A percentile compares a stretch with the other conserved stretches of the same genome.
Evolutionary conservation across 2,113 vertebrate species (phyloP).

Genomic region (Microcebus murinus): DNA sequence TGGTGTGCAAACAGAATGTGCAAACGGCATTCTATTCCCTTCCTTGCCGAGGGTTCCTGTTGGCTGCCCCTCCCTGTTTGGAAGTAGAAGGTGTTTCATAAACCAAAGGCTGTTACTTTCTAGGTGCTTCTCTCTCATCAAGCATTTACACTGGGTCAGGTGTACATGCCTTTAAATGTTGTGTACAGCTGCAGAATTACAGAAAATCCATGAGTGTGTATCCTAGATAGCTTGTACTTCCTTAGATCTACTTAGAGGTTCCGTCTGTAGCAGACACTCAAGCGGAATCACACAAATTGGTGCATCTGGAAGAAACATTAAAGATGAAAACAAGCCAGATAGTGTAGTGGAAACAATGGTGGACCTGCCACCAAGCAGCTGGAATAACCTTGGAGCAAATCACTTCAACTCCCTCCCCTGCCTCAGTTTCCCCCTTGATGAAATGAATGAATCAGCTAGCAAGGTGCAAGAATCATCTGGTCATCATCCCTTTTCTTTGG

Average conservation of each 20-base stretch:
- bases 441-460: neutral
- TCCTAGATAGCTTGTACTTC: neutral
- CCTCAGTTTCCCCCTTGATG: neutral
- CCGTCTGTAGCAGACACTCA: neutral
- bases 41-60: neutral
- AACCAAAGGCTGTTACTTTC: neutral
- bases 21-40: neutral
- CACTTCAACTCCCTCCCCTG: neutral
- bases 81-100: neutral
- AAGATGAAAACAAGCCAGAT: neutral
- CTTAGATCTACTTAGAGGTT: neutral
- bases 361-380: neutral
- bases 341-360: neutral
- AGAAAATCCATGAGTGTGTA: neutral
- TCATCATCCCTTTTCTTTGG: neutral
- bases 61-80: neutral
- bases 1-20: neutral
- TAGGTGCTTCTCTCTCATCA: too few species aligned
- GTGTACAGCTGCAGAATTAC: neutral
- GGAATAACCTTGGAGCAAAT: neutral
- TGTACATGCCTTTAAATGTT: neutral
- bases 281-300: neutral
- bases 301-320: neutral
- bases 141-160: neutral
- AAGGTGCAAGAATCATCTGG: neutral